Percentiles rank a stretch among this genome's conserved stretches.
Conservation (phyloP, 2,113 vertebrate genomes). For the Pseudorhombus dupliciocellatus region DNA sequence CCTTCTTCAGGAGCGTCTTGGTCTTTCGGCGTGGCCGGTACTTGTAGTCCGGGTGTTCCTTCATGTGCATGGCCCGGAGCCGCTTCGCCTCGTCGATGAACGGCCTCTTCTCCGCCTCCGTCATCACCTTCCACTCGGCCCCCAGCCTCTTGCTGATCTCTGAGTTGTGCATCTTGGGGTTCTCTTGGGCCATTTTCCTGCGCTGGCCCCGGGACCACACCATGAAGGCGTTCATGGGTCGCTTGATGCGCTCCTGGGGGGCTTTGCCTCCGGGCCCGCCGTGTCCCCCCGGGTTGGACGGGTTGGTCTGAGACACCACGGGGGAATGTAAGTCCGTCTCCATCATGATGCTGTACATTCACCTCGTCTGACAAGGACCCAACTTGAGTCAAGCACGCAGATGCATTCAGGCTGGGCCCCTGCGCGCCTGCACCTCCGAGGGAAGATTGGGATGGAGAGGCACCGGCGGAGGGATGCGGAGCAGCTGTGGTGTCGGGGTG, state of each 20-base stretch:
- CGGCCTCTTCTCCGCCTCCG: conserved; percentile 95
- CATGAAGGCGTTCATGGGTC: conserved; percentile 94
- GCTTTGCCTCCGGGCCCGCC: conserved; percentile 86
- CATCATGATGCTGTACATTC: conserved; percentile 99
- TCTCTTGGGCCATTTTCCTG: conserved; percentile 88
- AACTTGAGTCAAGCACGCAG: conserved; percentile 75
- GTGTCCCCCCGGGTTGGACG: conserved; percentile 89
- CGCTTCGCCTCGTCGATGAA: conserved; percentile 99
- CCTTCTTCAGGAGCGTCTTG: conserved; percentile 97
- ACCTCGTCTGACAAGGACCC: conserved; percentile 75
- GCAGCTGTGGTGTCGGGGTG: conserved; percentile 11
- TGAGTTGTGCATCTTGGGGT: conserved; percentile 91
- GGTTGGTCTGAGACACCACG: conserved; percentile 88
- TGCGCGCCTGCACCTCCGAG: conserved; percentile 22
- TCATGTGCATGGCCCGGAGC: conserved; percentile 97
- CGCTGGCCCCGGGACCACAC: conserved; percentile 89
- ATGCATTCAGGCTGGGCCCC: conserved; percentile 74
- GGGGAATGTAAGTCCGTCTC: conserved; percentile 97
- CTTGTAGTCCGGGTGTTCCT: conserved; percentile 99
- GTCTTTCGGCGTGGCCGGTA: conserved; percentile 97
- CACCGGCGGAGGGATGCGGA: not conserved
- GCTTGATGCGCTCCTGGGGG: conserved; percentile 90
- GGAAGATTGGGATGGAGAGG: conserved; percentile 2
- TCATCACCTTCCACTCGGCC: conserved; percentile 94
- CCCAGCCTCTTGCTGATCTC: conserved; percentile 91